These are phyloP conservation scores for Lepus oiostolus DNA, from an alignment of 2,797 vertebrate genomes.

Conservation along the genomic window DNA sequence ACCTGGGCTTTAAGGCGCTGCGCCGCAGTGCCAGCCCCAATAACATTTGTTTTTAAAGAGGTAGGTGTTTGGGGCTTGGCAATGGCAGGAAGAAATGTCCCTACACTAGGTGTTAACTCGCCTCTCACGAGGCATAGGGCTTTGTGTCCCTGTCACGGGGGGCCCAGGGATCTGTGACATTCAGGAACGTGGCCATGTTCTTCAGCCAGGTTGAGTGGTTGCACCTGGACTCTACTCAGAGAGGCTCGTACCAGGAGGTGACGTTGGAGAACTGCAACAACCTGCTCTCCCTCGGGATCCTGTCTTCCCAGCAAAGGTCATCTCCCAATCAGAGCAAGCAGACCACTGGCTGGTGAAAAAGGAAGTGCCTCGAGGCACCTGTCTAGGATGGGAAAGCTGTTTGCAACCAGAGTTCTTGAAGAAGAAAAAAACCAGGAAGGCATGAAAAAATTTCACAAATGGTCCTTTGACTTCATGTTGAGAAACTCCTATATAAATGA, in stretches of 20 bases:
- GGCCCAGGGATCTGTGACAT: constrained; percentile 73
- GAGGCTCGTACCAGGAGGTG: constrained; percentile 84
- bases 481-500: constrained; percentile 50
- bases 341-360: constrained; percentile 56
- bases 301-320: constrained; percentile 76
- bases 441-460: constrained; percentile 65
- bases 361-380: background rate
- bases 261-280: constrained; percentile 88
- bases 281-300: constrained; percentile 82
- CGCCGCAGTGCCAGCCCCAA: too few species aligned
- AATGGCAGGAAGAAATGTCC: too few species aligned
- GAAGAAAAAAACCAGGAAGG: constrained; percentile 67
- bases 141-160: too few species aligned
- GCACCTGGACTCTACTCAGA: constrained; percentile 81
- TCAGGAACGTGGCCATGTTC: constrained; percentile 72
- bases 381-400: constrained; percentile 69
- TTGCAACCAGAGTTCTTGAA: constrained; percentile 73
- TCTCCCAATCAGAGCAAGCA: constrained; percentile 76
- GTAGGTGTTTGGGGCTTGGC: too few species aligned
- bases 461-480: constrained; percentile 62
- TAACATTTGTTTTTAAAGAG: too few species aligned
- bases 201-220: constrained; percentile 82
- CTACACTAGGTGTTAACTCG: too few species aligned
- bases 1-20: too few species aligned
- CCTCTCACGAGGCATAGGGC: too few species aligned